phyloP scores from a whole-genome alignment of 1,140 invertebrate species.

The Bombyx mori region ASM3026992v2 NC_085110.1:7028001-7028500 shows the following conservation, averaged over 20 bases:
- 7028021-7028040: constrained; percentile 62
- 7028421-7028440: constrained; percentile 60
- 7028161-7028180: constrained; percentile 56
- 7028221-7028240: neutral
- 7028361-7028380: constrained; percentile 69
- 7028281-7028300: constrained; percentile 17
- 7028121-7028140: constrained; percentile 42
- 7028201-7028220: constrained; percentile 8
- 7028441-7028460: constrained; percentile 56
- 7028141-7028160: constrained; percentile 66
- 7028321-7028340: constrained; percentile 52
- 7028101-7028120: constrained; percentile 51
- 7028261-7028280: constrained; percentile 13
- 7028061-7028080: constrained; percentile 67
- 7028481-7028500: constrained; percentile 23
- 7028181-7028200: constrained; percentile 54
- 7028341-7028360: constrained; percentile 68
- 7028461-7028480: constrained; percentile 60
- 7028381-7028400: constrained; percentile 68
- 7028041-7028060: constrained; percentile 38
- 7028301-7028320: constrained; percentile 53
- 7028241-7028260: neutral
- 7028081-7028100: constrained; percentile 66
- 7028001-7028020: constrained; percentile 57
- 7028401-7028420: constrained; percentile 57